A percentile compares a stretch with the other conserved stretches of the same genome.
Conservation (phyloP, 2,113 vertebrate species). For the Salvator merianae region DNA sequence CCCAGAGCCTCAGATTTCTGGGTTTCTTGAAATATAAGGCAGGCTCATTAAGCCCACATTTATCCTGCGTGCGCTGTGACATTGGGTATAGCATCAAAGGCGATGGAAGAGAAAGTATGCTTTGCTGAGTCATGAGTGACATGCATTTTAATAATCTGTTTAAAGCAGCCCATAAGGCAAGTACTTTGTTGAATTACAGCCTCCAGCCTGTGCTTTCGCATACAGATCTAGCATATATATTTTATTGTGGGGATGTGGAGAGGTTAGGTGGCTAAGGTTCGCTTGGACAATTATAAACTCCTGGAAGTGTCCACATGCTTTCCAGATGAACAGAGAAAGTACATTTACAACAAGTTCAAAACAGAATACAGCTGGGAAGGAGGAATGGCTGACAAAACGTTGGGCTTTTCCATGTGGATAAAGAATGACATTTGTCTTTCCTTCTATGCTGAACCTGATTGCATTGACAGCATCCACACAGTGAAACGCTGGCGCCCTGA, state of each 20-base stretch:
- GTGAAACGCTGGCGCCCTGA: not conserved
- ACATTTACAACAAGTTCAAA: not conserved
- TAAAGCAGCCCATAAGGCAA: constrained; percentile 14
- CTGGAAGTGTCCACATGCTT: not conserved
- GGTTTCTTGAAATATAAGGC: not conserved
- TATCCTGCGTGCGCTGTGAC: not conserved
- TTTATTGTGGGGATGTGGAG: not conserved
- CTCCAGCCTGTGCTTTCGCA: not conserved
- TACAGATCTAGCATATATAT: constrained; percentile 7
- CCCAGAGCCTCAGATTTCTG: not conserved
- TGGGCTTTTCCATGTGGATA: not conserved
- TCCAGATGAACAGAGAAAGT: not conserved
- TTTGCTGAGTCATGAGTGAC: constrained; percentile 30
- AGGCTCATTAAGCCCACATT: not conserved
- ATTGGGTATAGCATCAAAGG: constrained; percentile 7
- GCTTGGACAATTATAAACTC: not conserved
- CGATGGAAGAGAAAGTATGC: not conserved
- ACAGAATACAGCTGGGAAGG: not conserved
- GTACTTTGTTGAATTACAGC: constrained; percentile 7
- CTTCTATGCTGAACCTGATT: not conserved
- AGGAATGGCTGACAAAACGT: not conserved
- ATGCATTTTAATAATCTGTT: constrained; percentile 29
- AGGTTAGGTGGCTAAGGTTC: not conserved
- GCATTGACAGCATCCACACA: constrained; percentile 16
- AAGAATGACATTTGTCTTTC: constrained; percentile 12